A percentile compares a stretch with the other conserved stretches of the same genome.
These are phyloP conservation scores for Drosophila funebris DNA, from an alignment of 1,140 invertebrate genomes.

Conservation along the genomic window DNA sequence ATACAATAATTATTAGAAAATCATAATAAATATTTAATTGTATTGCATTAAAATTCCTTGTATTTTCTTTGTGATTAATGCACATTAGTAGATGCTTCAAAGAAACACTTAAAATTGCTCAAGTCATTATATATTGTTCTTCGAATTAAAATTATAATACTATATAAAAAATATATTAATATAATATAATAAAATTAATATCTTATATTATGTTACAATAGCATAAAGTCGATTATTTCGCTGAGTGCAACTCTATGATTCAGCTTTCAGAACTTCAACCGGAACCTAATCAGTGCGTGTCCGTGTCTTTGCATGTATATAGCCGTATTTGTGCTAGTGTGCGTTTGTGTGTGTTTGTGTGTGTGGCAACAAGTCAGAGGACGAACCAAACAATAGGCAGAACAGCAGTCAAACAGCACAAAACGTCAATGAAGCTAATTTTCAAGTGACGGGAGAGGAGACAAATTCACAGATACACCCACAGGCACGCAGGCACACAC, in stretches of 20 bases:
- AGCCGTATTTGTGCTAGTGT: neutral
- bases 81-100: no score
- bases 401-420: conserved; percentile 35
- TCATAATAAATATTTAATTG: neutral
- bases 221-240: neutral
- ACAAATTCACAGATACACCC: conserved; percentile 13
- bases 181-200: no score
- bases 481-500: neutral
- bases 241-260: conserved; percentile 10
- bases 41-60: neutral
- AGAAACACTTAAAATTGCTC: no score
- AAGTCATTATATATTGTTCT: no score
- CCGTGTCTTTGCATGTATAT: neutral
- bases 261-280: neutral
- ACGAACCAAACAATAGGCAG: conserved; percentile 16
- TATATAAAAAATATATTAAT: no score
- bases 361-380: conserved; percentile 1
- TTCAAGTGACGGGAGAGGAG: conserved; percentile 49
- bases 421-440: conserved; percentile 58
- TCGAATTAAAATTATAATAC: no score
- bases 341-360: neutral
- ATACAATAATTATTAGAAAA: no score
- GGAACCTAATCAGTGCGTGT: conserved; percentile 12
- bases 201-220: neutral
- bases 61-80: neutral